phyloP scores from a whole-genome alignment of 2,888 invertebrate genomes.

The Flexamia atlantica region DNA sequence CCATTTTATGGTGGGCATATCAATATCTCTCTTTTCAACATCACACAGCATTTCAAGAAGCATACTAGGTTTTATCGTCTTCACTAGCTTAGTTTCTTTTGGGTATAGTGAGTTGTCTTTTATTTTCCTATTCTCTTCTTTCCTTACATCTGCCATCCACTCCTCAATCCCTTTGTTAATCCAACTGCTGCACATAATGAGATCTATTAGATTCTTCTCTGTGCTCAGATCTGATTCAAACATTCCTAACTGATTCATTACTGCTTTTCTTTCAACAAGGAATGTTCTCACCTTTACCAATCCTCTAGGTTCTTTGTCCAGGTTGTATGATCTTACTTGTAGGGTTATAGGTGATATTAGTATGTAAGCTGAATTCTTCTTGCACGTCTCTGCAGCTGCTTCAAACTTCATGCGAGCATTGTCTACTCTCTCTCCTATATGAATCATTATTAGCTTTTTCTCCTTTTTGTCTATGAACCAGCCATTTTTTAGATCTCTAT shows the following conservation, averaged over 20 bases:
- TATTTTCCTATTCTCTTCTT: not conserved
- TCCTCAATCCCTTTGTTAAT: not conserved
- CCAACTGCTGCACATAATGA: conserved; percentile 2
- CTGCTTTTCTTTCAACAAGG: not conserved
- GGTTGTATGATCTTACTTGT: no score
- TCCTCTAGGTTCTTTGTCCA: not conserved
- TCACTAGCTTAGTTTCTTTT: no score
- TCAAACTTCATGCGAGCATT: no score
- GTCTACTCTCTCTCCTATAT: no score
- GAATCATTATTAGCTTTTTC: no score
- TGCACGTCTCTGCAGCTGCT: no score
- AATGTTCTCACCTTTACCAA: not conserved
- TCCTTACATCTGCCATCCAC: not conserved
- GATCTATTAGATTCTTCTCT: not conserved
- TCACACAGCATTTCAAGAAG: not conserved
- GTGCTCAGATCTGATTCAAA: not conserved
- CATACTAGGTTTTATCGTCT: not conserved
- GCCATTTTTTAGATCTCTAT: no score
- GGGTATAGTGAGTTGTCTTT: not conserved
- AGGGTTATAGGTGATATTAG: no score
- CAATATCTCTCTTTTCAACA: not conserved
- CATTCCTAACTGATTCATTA: not conserved
- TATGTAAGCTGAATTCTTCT: no score
- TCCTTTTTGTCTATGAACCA: no score
- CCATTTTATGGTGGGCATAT: not conserved